These are phyloP conservation scores for Taphrorychus bicolor DNA, from an alignment of 2,888 invertebrate species.

Conservation along the genomic window DNA sequence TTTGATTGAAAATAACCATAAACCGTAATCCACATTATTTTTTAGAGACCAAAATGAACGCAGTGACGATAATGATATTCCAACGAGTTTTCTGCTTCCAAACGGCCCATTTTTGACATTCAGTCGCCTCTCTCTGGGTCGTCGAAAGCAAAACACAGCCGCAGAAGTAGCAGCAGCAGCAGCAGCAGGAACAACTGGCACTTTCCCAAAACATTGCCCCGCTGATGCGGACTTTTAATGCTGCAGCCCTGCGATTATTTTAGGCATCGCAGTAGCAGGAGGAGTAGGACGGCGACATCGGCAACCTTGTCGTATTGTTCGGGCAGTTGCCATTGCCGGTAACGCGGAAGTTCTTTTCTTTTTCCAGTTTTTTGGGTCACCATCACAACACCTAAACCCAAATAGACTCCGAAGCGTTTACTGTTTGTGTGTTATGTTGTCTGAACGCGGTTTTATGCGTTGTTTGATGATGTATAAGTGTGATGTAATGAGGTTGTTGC, in stretches of 20 bases:
- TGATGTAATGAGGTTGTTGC: not conserved
- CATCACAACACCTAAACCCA: not conserved
- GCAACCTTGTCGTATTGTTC: not conserved
- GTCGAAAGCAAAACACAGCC: conserved; percentile 30
- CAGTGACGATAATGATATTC: too few relatives aligned
- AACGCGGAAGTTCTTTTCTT: not conserved
- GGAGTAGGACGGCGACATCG: conserved; percentile 10
- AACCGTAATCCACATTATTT: too few relatives aligned
- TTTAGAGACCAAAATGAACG: too few relatives aligned
- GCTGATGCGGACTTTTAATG: conserved; percentile 16
- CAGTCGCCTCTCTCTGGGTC: too few relatives aligned
- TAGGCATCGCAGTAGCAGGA: conserved; percentile 10
- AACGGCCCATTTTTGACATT: too few relatives aligned
- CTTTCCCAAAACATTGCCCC: conserved; percentile 23
- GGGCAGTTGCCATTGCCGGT: not conserved
- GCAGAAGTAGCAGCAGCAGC: not conserved
- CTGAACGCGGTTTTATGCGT: not conserved
- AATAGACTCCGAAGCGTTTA: not conserved
- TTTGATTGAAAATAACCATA: too few relatives aligned
- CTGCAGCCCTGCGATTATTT: conserved; percentile 9
- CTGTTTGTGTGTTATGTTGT: too few relatives aligned
- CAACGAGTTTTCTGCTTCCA: too few relatives aligned
- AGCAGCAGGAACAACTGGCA: conserved; percentile 13
- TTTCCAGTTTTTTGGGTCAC: not conserved
- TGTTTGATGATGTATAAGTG: not conserved